A percentile compares a stretch with the other conserved stretches of the same genome.
Evolutionary conservation across 2,113 vertebrate genomes (phyloP).

Genomic region (Lampris megalopsis): DNA sequence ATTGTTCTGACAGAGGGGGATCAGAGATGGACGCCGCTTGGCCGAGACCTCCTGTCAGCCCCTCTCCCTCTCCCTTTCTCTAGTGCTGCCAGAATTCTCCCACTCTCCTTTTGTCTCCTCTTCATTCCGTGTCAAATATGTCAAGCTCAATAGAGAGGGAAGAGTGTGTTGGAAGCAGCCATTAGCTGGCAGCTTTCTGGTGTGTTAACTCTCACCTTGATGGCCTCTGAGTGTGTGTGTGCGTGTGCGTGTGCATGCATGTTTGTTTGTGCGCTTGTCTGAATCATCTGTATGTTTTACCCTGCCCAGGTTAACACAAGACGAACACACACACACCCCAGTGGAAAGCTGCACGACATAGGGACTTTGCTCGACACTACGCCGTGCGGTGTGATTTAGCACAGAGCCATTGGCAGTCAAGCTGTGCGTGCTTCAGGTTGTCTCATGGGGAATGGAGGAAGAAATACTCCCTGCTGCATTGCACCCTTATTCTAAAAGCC

Average conservation of each 20-base stretch:
- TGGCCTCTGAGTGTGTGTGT: slow-evolving; percentile 19
- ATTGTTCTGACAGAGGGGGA: slow-evolving; percentile 73
- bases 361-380: slow-evolving; percentile 11
- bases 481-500: slow-evolving; percentile 59
- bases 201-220: slow-evolving; percentile 39
- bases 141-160: slow-evolving; percentile 9
- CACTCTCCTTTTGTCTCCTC: neutral
- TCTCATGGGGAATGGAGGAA: slow-evolving; percentile 50
- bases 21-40: slow-evolving; percentile 51
- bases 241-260: neutral
- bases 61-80: neutral
- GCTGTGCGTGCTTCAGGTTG: slow-evolving; percentile 64
- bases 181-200: slow-evolving; percentile 64
- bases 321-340: slow-evolving; percentile 10
- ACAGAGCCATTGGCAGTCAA: slow-evolving; percentile 63
- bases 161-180: slow-evolving; percentile 46
- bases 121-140: neutral
- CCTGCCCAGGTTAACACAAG: slow-evolving; percentile 6
- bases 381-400: slow-evolving; percentile 55
- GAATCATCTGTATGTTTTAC: neutral
- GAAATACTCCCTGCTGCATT: slow-evolving; percentile 37
- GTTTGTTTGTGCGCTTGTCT: slow-evolving; percentile 2
- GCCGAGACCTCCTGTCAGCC: slow-evolving; percentile 34
- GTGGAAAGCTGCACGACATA: slow-evolving; percentile 29
- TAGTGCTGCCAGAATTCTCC: neutral